Base-by-base conservation (phyloP, 1,140 invertebrate species). In the Lordiphosa stackelbergi region DNA sequence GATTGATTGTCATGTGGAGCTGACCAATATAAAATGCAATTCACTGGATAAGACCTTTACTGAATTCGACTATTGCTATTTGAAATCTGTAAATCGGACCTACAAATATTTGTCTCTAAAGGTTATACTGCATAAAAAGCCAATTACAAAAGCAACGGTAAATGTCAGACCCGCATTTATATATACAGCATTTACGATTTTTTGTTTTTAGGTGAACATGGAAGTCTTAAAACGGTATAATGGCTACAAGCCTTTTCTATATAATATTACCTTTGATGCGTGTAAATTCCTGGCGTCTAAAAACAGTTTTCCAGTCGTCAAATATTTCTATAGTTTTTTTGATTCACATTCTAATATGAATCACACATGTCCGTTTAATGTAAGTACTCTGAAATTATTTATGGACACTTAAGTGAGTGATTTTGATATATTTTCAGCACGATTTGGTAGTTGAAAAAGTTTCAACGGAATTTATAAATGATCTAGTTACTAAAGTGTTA, bases 211-310 rank as follows among this genome's bases (percentile, higher is more conserved):
- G 49, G 22, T 31, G 2, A 52, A 1, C 13, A 8, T 35, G 5
- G n/a, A 37, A 16, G 4, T 38, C 2, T 22, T 24, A 7, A 52
- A 38, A 28, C 36, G 48, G 9, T 16, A 12, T 3, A 52, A 52
- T 22, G 48, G 48, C 8, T 52, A 40, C n/a, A 38, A 40, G 19
- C 48, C 48, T 10, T 40, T 52, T 52, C 13, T 38, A 9, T 52
- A 38, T 52, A 36, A 52, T 7, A 8, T 52, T 2, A 52, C 48
- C 16, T 10, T 52, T 9, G 48, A 52, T 38, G 48, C 8, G 5
- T 40, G 48, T 5, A 52, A 52, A 40, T 52, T 52, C 6, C 3
- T 24, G 5, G n/a, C 34, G 3, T 19, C 12, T 37, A 24, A 22
- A 13, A 40, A 24, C 36, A 52, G 5, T 7, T 24, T 38, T 28